Evolutionary conservation across 2,888 invertebrate genomes (phyloP).

Genomic region (Gymnocheta viridis): DNA sequence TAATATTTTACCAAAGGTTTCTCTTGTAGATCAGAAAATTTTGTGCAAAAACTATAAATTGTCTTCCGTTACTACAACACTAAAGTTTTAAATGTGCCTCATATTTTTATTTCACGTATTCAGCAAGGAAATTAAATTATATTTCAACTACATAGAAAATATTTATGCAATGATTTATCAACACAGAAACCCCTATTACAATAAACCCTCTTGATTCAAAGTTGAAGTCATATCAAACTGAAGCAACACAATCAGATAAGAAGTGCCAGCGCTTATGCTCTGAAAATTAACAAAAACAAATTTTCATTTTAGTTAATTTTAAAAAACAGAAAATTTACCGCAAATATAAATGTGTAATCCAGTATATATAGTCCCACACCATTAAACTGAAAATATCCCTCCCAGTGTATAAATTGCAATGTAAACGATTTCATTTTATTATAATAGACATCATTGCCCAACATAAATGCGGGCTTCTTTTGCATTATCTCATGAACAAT

Average conservation of each 20-base stretch:
- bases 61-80: no score
- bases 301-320: neutral
- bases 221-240: slow-evolving; percentile 81
- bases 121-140: no score
- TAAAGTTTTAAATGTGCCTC: no score
- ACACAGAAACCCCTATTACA: slow-evolving; percentile 28
- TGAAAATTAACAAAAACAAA: slow-evolving; percentile 69
- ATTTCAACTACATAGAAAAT: no score
- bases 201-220: slow-evolving; percentile 77
- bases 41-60: no score
- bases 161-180: slow-evolving; percentile 27
- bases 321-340: slow-evolving; percentile 73
- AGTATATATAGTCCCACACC: slow-evolving; percentile 81
- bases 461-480: slow-evolving; percentile 82
- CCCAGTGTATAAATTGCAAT: slow-evolving; percentile 81
- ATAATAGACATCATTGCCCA: slow-evolving; percentile 81
- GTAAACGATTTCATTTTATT: slow-evolving; percentile 82
- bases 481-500: slow-evolving; percentile 82
- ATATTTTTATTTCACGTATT: no score
- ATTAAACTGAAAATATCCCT: slow-evolving; percentile 81
- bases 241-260: slow-evolving; percentile 81
- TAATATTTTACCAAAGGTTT: no score
- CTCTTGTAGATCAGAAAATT: no score
- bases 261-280: slow-evolving; percentile 82
- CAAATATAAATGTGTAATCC: slow-evolving; percentile 82